phyloP scores from a whole-genome alignment of 2,797 vertebrate species.

The Chloroceryle amazona region DNA sequence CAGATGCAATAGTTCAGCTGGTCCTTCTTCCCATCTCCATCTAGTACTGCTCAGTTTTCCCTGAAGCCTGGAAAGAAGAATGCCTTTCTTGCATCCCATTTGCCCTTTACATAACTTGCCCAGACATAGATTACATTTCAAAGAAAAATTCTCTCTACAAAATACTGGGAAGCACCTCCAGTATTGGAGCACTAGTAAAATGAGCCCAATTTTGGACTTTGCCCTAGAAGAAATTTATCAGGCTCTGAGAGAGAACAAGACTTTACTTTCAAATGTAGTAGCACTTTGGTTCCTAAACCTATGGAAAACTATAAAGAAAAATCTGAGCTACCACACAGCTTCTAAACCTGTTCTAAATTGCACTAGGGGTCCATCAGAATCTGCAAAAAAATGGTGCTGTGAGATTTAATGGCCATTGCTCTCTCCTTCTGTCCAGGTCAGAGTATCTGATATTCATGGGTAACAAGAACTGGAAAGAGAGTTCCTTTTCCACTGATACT shows the following conservation, averaged over 20 bases:
- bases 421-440: neutral
- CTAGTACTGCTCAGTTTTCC: neutral
- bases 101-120: neutral
- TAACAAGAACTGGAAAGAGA: neutral
- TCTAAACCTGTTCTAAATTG: neutral
- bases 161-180: neutral
- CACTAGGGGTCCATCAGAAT: neutral
- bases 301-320: neutral
- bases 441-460: neutral
- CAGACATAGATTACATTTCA: neutral
- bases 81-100: neutral
- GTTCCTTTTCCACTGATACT: neutral
- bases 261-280: neutral
- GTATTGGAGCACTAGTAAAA: neutral
- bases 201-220: neutral
- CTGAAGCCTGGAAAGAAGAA: neutral
- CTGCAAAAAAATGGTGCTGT: neutral
- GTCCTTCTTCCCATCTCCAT: neutral
- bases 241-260: neutral
- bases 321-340: neutral
- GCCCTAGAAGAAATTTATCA: neutral
- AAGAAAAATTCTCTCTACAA: neutral
- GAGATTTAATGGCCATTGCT: neutral
- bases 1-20: neutral
- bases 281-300: neutral